Conservation (phyloP, 2,113 vertebrate genomes). For the Menura novaehollandiae region DNA sequence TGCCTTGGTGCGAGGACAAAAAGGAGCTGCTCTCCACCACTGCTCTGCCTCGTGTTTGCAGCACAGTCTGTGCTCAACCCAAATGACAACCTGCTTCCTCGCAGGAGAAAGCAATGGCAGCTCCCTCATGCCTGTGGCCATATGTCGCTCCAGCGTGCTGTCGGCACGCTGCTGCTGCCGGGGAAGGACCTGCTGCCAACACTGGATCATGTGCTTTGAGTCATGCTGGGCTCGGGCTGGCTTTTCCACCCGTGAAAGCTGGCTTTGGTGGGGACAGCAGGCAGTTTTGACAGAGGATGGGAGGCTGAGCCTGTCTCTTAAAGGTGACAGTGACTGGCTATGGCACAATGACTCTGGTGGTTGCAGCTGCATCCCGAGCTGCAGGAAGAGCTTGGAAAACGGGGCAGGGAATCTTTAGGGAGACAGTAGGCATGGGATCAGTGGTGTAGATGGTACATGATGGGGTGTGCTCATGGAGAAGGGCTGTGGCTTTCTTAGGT, state of each 20-base stretch:
- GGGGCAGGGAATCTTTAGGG: not conserved
- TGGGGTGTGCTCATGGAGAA: not conserved
- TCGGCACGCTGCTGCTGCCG: not conserved
- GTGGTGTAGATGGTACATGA: not conserved
- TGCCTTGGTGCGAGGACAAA: not conserved
- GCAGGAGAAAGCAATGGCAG: not conserved
- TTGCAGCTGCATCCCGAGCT: not conserved
- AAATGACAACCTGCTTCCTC: not conserved
- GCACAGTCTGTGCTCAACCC: not conserved
- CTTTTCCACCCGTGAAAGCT: slow-evolving; percentile 15
- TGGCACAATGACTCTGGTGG: not conserved
- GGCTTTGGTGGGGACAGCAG: not conserved
- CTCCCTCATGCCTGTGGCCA: slow-evolving; percentile 7
- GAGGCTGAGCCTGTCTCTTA: not conserved
- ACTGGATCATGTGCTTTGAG: slow-evolving; percentile 32
- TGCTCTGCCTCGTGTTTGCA: not conserved
- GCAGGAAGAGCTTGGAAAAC: not conserved
- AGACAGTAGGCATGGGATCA: not conserved
- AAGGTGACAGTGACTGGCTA: not conserved
- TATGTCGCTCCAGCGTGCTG: slow-evolving; percentile 2
- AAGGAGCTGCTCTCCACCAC: not conserved
- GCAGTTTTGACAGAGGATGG: not conserved
- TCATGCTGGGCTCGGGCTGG: slow-evolving; percentile 10
- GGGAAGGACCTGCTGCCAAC: slow-evolving; percentile 33
- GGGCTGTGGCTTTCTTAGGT: not conserved